Evolutionary conservation across 2,888 invertebrate species (phyloP).

Genomic region (Dioctria rufipes): DNA sequence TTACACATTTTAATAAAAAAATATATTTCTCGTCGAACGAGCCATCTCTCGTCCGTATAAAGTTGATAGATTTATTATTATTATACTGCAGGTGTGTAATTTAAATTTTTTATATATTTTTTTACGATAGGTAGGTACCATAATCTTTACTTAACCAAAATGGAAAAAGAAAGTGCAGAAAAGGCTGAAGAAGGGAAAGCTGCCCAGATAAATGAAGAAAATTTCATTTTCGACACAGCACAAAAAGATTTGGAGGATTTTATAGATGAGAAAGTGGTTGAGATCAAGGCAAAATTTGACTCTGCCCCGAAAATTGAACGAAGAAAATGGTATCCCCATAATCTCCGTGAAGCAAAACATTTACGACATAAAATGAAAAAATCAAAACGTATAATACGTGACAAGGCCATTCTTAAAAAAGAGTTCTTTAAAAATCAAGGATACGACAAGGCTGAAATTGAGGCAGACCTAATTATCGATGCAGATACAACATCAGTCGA

Average conservation of each 20-base stretch:
- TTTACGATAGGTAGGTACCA: conserved; percentile 1
- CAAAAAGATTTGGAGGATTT: conserved; percentile 42
- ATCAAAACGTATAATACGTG: conserved; percentile 64
- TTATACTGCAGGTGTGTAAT: no score
- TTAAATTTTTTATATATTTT: not conserved
- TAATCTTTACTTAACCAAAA: not conserved
- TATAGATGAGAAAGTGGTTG: conserved; percentile 49
- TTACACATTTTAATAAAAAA: no score
- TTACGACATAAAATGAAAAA: conserved; percentile 64
- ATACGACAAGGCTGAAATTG: conserved; percentile 49
- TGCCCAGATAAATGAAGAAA: not conserved
- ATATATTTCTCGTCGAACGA: no score
- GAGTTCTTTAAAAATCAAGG: conserved; percentile 64
- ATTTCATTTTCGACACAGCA: not conserved
- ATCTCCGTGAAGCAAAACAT: conserved; percentile 64
- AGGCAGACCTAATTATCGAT: not conserved
- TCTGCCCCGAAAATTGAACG: conserved; percentile 29
- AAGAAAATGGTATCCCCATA: conserved; percentile 64
- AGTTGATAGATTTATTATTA: no score
- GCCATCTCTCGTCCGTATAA: no score
- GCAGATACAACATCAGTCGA: conserved; percentile 54
- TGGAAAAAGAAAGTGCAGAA: conserved; percentile 11
- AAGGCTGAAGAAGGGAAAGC: not conserved
- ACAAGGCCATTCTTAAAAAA: conserved; percentile 64
- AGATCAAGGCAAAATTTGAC: conserved; percentile 44